phyloP scores from a whole-genome alignment of 1,140 invertebrate species.

The Megathymus violae region DNA sequence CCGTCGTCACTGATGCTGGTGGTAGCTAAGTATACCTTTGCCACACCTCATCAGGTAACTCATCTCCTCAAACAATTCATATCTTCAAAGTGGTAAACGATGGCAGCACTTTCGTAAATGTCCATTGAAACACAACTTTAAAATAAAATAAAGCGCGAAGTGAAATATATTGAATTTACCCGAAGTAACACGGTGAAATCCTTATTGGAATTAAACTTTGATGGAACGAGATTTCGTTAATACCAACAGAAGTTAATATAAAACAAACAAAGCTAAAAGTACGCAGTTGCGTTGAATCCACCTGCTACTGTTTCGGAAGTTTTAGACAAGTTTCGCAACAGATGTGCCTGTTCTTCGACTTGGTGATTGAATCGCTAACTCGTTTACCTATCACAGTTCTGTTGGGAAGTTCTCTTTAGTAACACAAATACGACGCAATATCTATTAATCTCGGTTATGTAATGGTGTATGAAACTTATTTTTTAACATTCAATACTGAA shows the following conservation, averaged over 20 bases:
- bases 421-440: not conserved
- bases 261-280: conserved; percentile 6
- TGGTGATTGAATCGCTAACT: not conserved
- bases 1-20: too few species aligned
- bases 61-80: too few species aligned
- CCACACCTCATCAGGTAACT: too few species aligned
- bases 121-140: too few species aligned
- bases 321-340: not conserved
- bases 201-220: conserved; percentile 1
- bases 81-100: too few species aligned
- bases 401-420: not conserved
- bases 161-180: not conserved
- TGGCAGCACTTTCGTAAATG: too few species aligned
- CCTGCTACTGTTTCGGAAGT: not conserved
- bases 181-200: not conserved
- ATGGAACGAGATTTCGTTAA: conserved; percentile 2
- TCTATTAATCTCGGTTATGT: not conserved
- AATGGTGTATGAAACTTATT: too few species aligned
- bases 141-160: too few species aligned
- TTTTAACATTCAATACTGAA: too few species aligned
- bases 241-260: conserved; percentile 1
- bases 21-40: too few species aligned
- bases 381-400: not conserved
- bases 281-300: conserved; percentile 3
- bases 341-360: not conserved